These are phyloP conservation scores for Laspeyria flexula DNA, from an alignment of 2,888 invertebrate genomes.

Conservation along the genomic window DNA sequence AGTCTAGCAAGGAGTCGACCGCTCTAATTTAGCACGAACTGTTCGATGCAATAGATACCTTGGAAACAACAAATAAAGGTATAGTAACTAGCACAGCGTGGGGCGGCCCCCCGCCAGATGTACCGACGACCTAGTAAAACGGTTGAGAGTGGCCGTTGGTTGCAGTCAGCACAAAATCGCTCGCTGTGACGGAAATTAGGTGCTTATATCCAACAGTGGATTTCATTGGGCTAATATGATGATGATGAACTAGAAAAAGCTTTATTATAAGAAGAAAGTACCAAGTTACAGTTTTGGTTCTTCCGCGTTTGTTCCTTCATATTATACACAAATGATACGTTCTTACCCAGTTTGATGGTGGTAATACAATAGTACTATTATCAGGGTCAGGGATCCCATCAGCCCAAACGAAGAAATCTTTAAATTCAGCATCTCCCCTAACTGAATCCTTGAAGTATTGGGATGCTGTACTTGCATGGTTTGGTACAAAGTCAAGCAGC, in stretches of 20 bases:
- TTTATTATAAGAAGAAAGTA: too few relatives aligned
- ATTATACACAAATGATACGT: background rate
- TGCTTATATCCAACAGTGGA: too few relatives aligned
- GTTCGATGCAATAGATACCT: background rate
- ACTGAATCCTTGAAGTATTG: constrained; percentile 93
- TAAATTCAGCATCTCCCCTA: constrained; percentile 85
- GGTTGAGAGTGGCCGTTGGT: too few relatives aligned
- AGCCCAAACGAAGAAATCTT: constrained; percentile 92
- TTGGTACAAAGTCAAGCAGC: constrained; percentile 89
- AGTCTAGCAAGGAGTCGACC: background rate
- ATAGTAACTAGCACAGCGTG: too few relatives aligned
- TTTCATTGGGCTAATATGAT: too few relatives aligned
- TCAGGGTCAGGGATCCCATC: constrained; percentile 79
- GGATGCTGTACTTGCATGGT: constrained; percentile 90
- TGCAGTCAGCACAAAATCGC: too few relatives aligned
- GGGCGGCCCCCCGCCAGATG: too few relatives aligned
- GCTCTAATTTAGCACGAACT: background rate
- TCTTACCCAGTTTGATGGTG: constrained; percentile 85
- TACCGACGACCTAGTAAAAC: too few relatives aligned
- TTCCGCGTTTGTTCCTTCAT: too few relatives aligned
- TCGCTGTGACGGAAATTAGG: too few relatives aligned
- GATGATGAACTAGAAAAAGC: too few relatives aligned
- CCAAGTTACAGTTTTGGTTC: too few relatives aligned
- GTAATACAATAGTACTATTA: constrained; percentile 58
- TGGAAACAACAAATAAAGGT: background rate